Evolutionary conservation across 1,140 invertebrate genomes (phyloP).

Genomic region (Elysia chlorotica): DNA sequence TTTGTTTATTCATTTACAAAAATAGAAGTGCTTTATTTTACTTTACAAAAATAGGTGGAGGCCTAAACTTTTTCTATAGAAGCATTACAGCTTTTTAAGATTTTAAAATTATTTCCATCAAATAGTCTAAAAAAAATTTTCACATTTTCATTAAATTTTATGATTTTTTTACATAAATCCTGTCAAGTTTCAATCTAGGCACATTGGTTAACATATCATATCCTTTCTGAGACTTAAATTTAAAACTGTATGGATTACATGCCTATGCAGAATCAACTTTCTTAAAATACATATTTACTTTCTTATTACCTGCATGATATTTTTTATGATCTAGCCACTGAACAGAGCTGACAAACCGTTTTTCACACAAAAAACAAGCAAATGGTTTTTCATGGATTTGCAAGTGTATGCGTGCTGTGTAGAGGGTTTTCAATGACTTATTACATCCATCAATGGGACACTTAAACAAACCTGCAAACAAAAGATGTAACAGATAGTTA

Average conservation of each 20-base stretch:
- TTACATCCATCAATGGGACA: slow-evolving; percentile 15
- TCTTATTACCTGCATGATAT: slow-evolving; percentile 15
- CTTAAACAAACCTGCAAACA: slow-evolving; percentile 2
- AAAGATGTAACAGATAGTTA: no score
- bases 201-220: not conserved
- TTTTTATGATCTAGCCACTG: slow-evolving; percentile 6
- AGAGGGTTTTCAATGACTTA: slow-evolving; percentile 9
- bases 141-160: not conserved
- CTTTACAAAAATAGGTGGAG: no score
- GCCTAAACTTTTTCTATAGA: no score
- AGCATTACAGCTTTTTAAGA: no score
- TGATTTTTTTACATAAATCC: not conserved
- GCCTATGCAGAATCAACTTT: not conserved
- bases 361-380: slow-evolving; percentile 1
- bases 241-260: not conserved
- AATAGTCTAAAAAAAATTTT: not conserved
- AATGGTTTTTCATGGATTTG: slow-evolving; percentile 13
- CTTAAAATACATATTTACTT: no score
- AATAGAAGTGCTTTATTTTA: no score
- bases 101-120: no score
- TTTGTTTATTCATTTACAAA: no score
- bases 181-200: not conserved
- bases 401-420: slow-evolving; percentile 9
- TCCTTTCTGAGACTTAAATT: not conserved
- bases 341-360: not conserved